Conservation (phyloP, 2,113 vertebrate species). For the Butastur rufipennis region DNA sequence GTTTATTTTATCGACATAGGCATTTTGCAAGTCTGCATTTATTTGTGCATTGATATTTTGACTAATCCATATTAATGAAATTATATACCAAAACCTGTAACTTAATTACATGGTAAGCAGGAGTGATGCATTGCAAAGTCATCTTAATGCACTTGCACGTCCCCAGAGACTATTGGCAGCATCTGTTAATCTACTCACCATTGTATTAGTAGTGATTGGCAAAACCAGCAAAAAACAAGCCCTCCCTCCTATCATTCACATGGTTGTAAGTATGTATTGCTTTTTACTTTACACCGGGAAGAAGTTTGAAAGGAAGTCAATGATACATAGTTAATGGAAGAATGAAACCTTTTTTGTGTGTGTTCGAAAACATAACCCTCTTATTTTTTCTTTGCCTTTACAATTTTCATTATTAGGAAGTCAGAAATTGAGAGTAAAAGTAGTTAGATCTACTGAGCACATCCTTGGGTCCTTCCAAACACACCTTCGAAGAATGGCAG, state of each 20-base stretch:
- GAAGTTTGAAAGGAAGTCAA: not conserved
- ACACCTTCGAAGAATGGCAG: not conserved
- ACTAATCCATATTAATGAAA: slow-evolving; percentile 56
- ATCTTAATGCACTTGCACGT: slow-evolving; percentile 51
- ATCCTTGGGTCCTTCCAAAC: not conserved
- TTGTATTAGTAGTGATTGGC: slow-evolving; percentile 49
- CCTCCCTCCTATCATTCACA: not conserved
- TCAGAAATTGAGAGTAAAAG: not conserved
- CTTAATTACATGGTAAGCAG: slow-evolving; percentile 37
- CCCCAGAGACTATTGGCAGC: slow-evolving; percentile 18
- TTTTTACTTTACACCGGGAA: not conserved
- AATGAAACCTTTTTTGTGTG: not conserved
- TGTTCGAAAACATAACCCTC: not conserved
- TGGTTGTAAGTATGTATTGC: not conserved
- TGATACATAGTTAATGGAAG: not conserved
- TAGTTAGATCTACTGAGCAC: not conserved
- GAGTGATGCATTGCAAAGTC: slow-evolving; percentile 46
- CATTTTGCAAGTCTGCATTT: slow-evolving; percentile 48
- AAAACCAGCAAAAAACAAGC: not conserved
- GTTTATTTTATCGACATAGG: not conserved
- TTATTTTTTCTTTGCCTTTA: not conserved
- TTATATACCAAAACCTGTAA: slow-evolving; percentile 34
- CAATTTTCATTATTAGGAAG: not conserved
- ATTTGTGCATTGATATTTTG: slow-evolving; percentile 18
- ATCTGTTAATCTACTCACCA: slow-evolving; percentile 31